These are phyloP conservation scores for Antheraea yamamai DNA, from an alignment of 2,888 invertebrate species.

Conservation along the genomic window DNA sequence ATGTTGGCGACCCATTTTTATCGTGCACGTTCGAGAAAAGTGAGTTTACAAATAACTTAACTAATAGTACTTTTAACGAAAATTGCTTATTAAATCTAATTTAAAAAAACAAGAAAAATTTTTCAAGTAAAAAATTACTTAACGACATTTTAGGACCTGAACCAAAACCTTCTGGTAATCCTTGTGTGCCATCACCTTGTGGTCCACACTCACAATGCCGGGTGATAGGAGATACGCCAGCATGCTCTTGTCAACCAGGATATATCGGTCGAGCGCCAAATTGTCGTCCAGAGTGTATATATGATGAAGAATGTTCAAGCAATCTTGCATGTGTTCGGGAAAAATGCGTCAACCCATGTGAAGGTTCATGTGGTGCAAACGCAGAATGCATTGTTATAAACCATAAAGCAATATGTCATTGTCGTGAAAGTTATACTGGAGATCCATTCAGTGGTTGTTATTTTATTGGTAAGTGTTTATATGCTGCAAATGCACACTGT, in stretches of 20 bases:
- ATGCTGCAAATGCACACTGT: neutral
- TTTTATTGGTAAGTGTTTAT: conserved; percentile 64
- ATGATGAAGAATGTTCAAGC: conserved; percentile 92
- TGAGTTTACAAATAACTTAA: conserved; percentile 66
- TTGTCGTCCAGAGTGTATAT: conserved; percentile 92
- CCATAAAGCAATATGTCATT: conserved; percentile 92
- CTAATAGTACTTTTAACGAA: neutral
- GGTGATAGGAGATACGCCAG: conserved; percentile 87
- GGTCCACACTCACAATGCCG: conserved; percentile 93
- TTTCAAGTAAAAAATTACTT: neutral
- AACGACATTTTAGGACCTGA: conserved; percentile 73
- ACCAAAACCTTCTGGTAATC: conserved; percentile 84
- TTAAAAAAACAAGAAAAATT: neutral
- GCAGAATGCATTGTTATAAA: conserved; percentile 90
- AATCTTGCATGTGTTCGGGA: conserved; percentile 92
- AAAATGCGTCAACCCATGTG: conserved; percentile 91
- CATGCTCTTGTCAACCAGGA: conserved; percentile 90
- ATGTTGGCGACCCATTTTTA: conserved; percentile 91
- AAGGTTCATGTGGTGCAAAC: conserved; percentile 90
- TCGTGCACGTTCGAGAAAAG: conserved; percentile 86
- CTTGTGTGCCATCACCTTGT: conserved; percentile 92
- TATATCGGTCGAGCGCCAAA: conserved; percentile 92
- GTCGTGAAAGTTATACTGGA: conserved; percentile 89
- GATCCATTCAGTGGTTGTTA: conserved; percentile 92
- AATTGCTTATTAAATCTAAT: conserved; percentile 15